These are phyloP conservation scores for Cyaniris semiargus DNA, from an alignment of 2,888 invertebrate species.

Conservation along the genomic window DNA sequence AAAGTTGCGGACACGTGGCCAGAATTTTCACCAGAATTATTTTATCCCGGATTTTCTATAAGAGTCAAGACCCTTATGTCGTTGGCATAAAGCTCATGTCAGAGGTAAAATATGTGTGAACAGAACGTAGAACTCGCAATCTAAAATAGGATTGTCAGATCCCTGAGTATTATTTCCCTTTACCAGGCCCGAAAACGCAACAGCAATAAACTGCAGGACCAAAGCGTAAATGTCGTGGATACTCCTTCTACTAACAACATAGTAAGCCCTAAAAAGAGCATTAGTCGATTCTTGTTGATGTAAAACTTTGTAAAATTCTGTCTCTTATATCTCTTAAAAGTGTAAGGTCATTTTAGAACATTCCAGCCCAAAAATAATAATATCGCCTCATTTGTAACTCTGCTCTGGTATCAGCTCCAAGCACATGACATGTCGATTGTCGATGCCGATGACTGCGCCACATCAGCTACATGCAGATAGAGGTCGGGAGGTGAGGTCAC, in stretches of 20 bases:
- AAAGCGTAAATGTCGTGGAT: too few relatives aligned
- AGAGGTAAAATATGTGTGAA: not conserved
- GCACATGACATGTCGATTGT: not conserved
- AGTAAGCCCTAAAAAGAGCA: not conserved
- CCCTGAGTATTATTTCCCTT: too few relatives aligned
- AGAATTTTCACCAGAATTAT: not conserved
- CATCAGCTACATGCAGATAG: not conserved
- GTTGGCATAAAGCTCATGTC: not conserved
- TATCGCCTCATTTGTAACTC: not conserved
- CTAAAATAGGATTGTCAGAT: too few relatives aligned
- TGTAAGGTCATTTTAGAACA: too few relatives aligned
- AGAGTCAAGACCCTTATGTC: not conserved
- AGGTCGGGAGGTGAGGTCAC: slow-evolving; percentile 28
- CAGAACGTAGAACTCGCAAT: too few relatives aligned
- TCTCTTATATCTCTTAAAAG: too few relatives aligned
- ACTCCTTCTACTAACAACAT: too few relatives aligned
- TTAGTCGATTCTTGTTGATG: too few relatives aligned
- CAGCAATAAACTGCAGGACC: too few relatives aligned
- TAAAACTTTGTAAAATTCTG: too few relatives aligned
- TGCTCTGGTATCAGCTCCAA: not conserved
- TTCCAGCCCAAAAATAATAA: not conserved
- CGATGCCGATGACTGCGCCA: not conserved
- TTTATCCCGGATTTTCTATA: not conserved
- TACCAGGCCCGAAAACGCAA: too few relatives aligned
- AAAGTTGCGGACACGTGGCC: not conserved